Conservation (phyloP, 2,113 vertebrate species). For the Bufo gargarizans region DNA sequence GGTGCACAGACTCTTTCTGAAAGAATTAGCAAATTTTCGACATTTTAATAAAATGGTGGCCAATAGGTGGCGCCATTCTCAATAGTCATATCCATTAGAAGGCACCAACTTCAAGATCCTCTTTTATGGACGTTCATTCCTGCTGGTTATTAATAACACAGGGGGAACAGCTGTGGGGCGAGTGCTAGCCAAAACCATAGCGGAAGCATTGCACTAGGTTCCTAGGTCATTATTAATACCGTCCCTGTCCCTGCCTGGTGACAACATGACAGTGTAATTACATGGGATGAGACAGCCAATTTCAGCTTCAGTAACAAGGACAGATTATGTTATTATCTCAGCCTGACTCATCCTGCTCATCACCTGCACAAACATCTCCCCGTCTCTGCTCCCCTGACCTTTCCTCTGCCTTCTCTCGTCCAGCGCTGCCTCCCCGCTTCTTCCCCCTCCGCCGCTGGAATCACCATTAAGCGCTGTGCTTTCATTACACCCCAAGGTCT, state of each 20-base stretch:
- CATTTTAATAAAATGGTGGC: not conserved
- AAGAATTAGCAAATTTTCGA: too few relatives aligned
- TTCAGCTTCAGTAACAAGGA: conserved; percentile 64
- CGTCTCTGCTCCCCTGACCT: conserved; percentile 2
- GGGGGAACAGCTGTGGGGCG: not conserved
- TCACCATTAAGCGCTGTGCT: not conserved
- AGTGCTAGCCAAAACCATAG: not conserved
- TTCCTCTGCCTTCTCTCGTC: conserved; percentile 9
- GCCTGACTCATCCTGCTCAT: conserved; percentile 18
- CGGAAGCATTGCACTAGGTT: not conserved
- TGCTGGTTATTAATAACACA: not conserved
- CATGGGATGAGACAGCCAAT: conserved; percentile 60
- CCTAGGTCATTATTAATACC: conserved; percentile 5
- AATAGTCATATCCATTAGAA: not conserved
- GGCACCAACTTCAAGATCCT: not conserved
- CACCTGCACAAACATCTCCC: conserved; percentile 12
- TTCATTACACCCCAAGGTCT: conserved; percentile 44
- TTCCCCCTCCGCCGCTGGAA: conserved; percentile 14
- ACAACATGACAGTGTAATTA: conserved; percentile 47
- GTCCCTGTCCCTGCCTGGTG: conserved; percentile 6
- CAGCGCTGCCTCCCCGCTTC: conserved; percentile 10
- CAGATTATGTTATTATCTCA: conserved; percentile 60
- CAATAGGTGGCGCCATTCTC: not conserved
- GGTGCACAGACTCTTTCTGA: too few relatives aligned
- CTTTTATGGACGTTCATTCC: not conserved